Percentiles rank a stretch among this genome's conserved stretches.
Evolutionary conservation across 2,888 invertebrate species (phyloP).

Genomic region (Drosophila parthenogenetica): DNA sequence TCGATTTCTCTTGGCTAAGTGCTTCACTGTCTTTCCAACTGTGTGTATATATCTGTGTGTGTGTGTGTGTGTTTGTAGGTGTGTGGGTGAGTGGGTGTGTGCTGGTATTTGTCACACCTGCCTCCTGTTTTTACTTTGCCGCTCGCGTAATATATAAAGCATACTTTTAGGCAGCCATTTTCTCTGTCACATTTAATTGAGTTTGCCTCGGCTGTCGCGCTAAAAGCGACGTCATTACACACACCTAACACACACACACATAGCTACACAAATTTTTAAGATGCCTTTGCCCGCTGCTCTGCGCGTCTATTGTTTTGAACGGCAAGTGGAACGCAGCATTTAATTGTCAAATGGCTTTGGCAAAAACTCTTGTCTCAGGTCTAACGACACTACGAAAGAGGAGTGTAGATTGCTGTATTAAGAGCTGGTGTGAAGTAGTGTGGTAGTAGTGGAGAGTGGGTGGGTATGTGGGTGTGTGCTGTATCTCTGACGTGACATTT

Average conservation of each 20-base stretch:
- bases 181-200: constrained; percentile 81
- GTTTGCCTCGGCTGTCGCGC: constrained; percentile 68
- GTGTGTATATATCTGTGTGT: not conserved
- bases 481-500: constrained; percentile 61
- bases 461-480: not conserved
- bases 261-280: constrained; percentile 63
- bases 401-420: not conserved
- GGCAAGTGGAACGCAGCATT: constrained; percentile 61
- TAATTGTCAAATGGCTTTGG: constrained; percentile 73
- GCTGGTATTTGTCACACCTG: constrained; percentile 55
- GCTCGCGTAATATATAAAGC: constrained; percentile 55
- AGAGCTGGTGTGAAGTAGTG: not conserved
- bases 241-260: constrained; percentile 29
- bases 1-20: constrained; percentile 10
- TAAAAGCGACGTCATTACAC: constrained; percentile 76
- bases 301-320: constrained; percentile 57
- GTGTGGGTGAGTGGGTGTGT: constrained; percentile 1
- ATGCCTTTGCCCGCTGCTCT: constrained; percentile 37
- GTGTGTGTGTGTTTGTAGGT: not conserved
- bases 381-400: not conserved
- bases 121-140: constrained; percentile 25
- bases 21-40: constrained; percentile 1
- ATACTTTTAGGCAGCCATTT: constrained; percentile 78
- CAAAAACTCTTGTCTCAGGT: constrained; percentile 25
- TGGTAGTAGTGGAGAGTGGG: no score